phyloP scores from a whole-genome alignment of 2,797 vertebrate genomes.

The Vireo griseus region DNA sequence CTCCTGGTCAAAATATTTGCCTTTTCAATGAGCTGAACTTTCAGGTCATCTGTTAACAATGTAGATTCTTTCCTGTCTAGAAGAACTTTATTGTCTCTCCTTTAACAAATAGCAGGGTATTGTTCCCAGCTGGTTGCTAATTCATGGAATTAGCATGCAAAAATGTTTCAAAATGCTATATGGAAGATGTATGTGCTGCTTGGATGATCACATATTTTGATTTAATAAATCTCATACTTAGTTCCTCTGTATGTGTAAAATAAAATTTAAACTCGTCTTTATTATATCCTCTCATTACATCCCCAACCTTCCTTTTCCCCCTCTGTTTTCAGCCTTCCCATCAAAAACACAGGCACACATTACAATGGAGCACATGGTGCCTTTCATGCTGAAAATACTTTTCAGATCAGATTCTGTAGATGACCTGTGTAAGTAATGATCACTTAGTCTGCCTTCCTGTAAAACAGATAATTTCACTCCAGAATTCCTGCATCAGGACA shows the following conservation, averaged over 20 bases:
- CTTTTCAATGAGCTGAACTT: constrained; percentile 46
- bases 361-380: not conserved
- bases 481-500: not conserved
- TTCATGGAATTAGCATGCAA: not conserved
- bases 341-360: not conserved
- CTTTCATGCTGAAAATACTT: not conserved
- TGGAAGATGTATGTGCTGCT: not conserved
- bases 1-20: constrained; percentile 60
- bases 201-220: not conserved
- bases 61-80: constrained; percentile 50
- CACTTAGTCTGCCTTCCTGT: not conserved
- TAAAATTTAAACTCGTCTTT: not conserved
- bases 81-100: constrained; percentile 36
- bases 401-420: not conserved
- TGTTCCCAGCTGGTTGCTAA: constrained; percentile 23
- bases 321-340: not conserved
- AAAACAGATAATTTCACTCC: not conserved
- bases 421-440: not conserved
- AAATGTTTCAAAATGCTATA: not conserved
- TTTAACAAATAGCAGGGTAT: constrained; percentile 21
- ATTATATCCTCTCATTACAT: not conserved
- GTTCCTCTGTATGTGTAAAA: not conserved
- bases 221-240: not conserved
- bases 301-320: not conserved
- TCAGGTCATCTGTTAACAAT: constrained; percentile 37